A percentile compares a stretch with the other conserved stretches of the same genome.
These are phyloP conservation scores for Porites cylindrica DNA, from an alignment of 92 coral and sea anemone species.

Conservation along the genomic window DNA sequence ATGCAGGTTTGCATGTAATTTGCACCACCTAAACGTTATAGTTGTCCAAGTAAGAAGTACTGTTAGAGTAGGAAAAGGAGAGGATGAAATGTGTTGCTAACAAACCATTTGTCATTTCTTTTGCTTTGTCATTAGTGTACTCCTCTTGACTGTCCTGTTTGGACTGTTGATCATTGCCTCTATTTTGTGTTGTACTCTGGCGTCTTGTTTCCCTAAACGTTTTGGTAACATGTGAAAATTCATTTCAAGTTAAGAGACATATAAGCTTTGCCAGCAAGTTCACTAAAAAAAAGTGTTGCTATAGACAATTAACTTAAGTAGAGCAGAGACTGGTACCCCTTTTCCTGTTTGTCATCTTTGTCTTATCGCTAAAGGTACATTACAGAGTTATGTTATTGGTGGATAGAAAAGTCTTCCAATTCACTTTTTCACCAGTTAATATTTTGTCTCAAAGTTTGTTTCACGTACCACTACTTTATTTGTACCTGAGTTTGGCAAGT, in stretches of 20 bases:
- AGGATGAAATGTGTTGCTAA: background rate
- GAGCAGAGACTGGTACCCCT: no score
- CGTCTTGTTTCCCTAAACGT: conserved; percentile 31
- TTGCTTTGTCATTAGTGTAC: conserved; percentile 37
- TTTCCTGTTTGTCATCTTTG: no score
- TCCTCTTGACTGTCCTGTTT: conserved; percentile 31
- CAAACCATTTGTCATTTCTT: conserved; percentile 40
- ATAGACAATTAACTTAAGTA: no score
- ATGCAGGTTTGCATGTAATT: background rate
- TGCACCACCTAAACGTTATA: background rate
- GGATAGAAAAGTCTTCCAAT: no score
- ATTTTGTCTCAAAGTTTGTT: no score
- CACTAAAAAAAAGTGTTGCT: no score
- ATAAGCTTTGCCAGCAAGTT: no score
- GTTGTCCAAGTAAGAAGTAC: background rate
- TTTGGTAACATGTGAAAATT: background rate
- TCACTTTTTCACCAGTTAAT: no score
- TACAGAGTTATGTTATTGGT: no score
- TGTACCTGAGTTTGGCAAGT: conserved; percentile 82
- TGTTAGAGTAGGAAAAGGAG: background rate
- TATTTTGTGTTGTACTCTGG: conserved; percentile 7
- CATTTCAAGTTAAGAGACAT: background rate
- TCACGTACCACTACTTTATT: no score
- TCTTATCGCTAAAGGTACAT: no score
- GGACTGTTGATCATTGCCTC: conserved; percentile 14